These are phyloP conservation scores for Apotomis betuletana DNA, from an alignment of 2,888 invertebrate species.

Conservation along the genomic window DNA sequence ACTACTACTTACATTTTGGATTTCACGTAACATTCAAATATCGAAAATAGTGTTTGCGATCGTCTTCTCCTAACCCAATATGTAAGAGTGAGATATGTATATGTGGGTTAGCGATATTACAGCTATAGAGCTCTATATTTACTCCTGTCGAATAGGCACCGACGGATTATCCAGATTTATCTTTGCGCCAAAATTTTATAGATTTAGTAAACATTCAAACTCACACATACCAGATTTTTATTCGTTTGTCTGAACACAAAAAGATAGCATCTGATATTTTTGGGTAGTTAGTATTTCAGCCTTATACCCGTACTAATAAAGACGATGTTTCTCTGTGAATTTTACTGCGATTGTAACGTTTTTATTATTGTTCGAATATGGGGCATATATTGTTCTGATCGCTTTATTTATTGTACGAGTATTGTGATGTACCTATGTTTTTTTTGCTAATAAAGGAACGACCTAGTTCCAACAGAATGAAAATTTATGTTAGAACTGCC, in stretches of 20 bases:
- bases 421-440: background rate
- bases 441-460: background rate
- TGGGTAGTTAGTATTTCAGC: background rate
- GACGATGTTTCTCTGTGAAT: background rate
- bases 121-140: background rate
- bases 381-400: conserved; percentile 1
- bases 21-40: no score
- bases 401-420: conserved; percentile 9
- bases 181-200: conserved; percentile 5
- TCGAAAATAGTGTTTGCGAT: no score
- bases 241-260: background rate
- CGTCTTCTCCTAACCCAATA: no score
- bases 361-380: background rate
- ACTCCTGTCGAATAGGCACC: background rate
- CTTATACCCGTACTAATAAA: background rate
- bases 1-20: no score
- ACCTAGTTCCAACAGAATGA: no score
- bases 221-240: background rate
- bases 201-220: conserved; percentile 16
- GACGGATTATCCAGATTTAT: conserved; percentile 21
- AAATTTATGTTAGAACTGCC: no score
- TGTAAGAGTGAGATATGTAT: no score
- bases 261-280: background rate
- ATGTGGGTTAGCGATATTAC: background rate
- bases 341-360: background rate